These are phyloP conservation scores for Anagyrus pseudococci DNA, from an alignment of 2,888 invertebrate genomes.

Conservation along the genomic window DNA sequence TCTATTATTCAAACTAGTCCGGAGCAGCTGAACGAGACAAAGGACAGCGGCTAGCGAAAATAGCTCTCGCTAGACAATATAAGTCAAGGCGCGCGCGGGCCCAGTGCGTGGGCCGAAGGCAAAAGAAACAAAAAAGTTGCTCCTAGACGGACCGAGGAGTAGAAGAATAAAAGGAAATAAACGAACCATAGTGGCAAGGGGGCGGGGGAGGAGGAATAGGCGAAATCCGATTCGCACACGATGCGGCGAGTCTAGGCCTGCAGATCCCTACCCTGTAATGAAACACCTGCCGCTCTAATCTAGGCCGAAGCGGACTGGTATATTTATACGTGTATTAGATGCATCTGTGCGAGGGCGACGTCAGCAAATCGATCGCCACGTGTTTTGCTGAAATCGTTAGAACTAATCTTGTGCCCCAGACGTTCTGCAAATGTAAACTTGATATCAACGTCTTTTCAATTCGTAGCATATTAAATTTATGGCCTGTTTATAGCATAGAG, in stretches of 20 bases:
- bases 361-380: too few relatives aligned
- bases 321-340: too few relatives aligned
- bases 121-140: too few relatives aligned
- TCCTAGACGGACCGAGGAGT: slow-evolving; percentile 1
- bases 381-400: too few relatives aligned
- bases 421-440: too few relatives aligned
- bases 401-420: too few relatives aligned
- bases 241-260: slow-evolving; percentile 13
- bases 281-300: slow-evolving; percentile 48
- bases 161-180: neutral
- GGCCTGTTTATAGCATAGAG: too few relatives aligned
- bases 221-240: slow-evolving; percentile 32
- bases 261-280: slow-evolving; percentile 43
- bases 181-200: neutral
- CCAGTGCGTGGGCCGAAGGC: slow-evolving; percentile 13
- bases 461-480: too few relatives aligned
- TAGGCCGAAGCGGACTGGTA: slow-evolving; percentile 19
- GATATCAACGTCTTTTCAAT: too few relatives aligned
- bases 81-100: slow-evolving; percentile 2
- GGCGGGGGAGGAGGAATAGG: neutral
- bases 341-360: too few relatives aligned
- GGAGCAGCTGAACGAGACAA: slow-evolving; percentile 17
- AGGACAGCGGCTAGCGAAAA: slow-evolving; percentile 14
- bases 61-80: slow-evolving; percentile 24
- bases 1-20: slow-evolving; percentile 27